These are phyloP conservation scores for Hippocampus abdominalis DNA, from an alignment of 2,113 vertebrate species.

Conservation along the genomic window DNA sequence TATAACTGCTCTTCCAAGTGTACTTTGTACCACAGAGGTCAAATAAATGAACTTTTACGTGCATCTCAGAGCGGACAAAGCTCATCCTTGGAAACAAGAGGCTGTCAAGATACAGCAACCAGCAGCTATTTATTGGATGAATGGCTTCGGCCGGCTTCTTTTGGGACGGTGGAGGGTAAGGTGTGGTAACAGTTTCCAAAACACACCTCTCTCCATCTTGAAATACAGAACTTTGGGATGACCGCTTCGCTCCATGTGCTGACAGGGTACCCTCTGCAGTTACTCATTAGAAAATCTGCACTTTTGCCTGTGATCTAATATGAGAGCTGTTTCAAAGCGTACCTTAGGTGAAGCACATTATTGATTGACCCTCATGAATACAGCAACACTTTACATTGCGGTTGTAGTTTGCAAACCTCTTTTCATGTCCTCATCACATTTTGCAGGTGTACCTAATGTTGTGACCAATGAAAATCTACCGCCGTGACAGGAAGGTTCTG, in stretches of 20 bases:
- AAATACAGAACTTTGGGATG: slow-evolving; percentile 17
- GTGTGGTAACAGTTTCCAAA: slow-evolving; percentile 25
- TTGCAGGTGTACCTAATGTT: neutral
- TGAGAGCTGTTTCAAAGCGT: neutral
- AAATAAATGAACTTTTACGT: slow-evolving; percentile 42
- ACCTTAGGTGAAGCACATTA: neutral
- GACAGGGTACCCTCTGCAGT: neutral
- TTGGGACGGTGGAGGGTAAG: neutral
- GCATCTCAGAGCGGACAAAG: slow-evolving; percentile 26
- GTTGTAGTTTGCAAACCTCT: neutral
- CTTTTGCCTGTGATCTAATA: neutral
- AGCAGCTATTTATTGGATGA: slow-evolving; percentile 44
- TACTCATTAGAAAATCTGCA: neutral
- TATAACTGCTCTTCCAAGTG: slow-evolving; percentile 43
- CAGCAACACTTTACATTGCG: neutral
- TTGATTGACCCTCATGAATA: neutral
- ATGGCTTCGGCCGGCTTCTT: slow-evolving; percentile 20
- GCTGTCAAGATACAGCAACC: slow-evolving; percentile 43
- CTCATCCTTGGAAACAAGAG: slow-evolving; percentile 35
- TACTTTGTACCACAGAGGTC: slow-evolving; percentile 29
- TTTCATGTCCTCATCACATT: neutral
- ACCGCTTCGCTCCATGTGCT: neutral
- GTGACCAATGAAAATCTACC: neutral
- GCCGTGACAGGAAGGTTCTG: neutral
- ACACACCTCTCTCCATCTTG: slow-evolving; percentile 19